Conservation (phyloP, 2,113 vertebrate genomes). For the Paramormyrops kingsleyae region DNA sequence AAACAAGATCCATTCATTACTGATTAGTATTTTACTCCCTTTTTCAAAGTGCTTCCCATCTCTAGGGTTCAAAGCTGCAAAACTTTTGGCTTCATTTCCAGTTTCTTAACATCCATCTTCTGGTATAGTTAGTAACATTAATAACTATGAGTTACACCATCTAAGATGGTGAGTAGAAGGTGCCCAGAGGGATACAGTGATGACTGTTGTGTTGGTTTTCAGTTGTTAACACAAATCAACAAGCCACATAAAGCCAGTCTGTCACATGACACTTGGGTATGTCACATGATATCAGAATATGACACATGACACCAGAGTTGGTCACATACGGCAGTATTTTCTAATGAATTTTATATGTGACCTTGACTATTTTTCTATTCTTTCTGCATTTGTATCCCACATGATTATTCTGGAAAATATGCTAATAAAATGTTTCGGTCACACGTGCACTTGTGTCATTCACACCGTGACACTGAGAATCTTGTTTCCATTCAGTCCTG, state of each 20-base stretch:
- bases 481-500: neutral
- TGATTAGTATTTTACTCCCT: neutral
- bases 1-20: conserved; percentile 6
- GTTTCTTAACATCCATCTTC: neutral
- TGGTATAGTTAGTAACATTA: neutral
- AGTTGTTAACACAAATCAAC: neutral
- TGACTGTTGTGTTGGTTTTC: neutral
- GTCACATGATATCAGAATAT: neutral
- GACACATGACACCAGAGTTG: neutral
- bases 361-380: neutral
- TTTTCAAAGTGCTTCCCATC: neutral
- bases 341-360: conserved; percentile 7
- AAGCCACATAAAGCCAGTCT: neutral
- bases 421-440: conserved; percentile 2
- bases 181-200: neutral
- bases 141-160: neutral
- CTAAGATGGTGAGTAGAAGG: neutral
- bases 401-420: conserved; percentile 8
- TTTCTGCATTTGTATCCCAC: neutral
- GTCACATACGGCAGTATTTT: neutral
- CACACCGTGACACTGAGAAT: neutral
- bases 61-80: neutral
- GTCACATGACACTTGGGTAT: neutral
- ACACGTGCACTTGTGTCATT: neutral
- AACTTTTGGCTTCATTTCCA: neutral